Percentiles rank a stretch among this genome's conserved stretches.
Conservation (phyloP, 2,797 vertebrate species). For the Thalassophryne amazonica region DNA sequence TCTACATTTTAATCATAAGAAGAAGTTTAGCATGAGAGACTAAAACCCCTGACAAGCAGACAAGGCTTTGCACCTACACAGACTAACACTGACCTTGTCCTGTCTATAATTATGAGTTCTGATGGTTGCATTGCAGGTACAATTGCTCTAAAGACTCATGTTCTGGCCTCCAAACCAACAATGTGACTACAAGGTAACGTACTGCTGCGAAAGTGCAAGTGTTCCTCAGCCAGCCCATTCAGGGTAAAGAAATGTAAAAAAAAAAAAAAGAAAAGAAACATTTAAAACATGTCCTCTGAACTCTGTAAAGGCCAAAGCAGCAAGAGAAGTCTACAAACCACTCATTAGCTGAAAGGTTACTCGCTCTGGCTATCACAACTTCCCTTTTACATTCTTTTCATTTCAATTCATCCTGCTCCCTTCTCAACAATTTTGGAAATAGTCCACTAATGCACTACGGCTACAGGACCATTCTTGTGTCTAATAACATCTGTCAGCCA, state of each 20-base stretch:
- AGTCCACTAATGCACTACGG: conserved; percentile 6
- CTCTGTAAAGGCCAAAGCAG: conserved; percentile 46
- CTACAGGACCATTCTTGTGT: neutral
- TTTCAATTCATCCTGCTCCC: conserved; percentile 2
- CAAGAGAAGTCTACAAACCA: conserved; percentile 35
- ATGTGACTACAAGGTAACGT: conserved; percentile 9
- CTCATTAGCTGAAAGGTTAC: conserved; percentile 63
- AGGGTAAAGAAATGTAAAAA: conserved; percentile 36
- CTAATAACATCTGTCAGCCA: conserved; percentile 4
- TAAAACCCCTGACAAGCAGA: too few relatives aligned
- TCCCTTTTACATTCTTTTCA: conserved; percentile 27
- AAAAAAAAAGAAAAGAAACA: conserved; percentile 51
- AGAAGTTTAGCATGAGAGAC: too few relatives aligned
- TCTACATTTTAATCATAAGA: too few relatives aligned
- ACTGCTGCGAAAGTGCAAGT: conserved; percentile 17
- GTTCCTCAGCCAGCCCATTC: conserved; percentile 6
- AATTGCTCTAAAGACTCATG: conserved; percentile 12
- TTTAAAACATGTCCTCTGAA: conserved; percentile 47
- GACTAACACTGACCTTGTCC: neutral
- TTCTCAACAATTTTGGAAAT: conserved; percentile 4
- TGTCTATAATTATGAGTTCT: conserved; percentile 6
- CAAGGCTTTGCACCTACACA: neutral
- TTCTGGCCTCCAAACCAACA: neutral
- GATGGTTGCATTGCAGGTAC: conserved; percentile 14
- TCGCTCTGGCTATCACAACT: conserved; percentile 31